A percentile compares a stretch with the other conserved stretches of the same genome.
Conservation (phyloP, 1,140 invertebrate species). For the Drosophila nigromelanica region DNA sequence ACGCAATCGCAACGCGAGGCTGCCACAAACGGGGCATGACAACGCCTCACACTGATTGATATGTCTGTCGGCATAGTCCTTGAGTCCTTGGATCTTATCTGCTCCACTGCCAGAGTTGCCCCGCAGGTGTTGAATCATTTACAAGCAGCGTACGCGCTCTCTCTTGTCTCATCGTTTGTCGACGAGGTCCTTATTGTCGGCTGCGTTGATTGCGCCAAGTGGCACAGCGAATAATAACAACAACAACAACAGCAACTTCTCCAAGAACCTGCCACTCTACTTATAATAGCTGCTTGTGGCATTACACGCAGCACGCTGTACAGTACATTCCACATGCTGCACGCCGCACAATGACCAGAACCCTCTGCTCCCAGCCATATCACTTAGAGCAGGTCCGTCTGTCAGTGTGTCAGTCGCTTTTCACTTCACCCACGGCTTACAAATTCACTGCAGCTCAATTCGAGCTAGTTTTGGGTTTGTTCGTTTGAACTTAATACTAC, state of each 20-base stretch:
- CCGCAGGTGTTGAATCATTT: slow-evolving; percentile 80
- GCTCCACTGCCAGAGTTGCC: slow-evolving; percentile 33
- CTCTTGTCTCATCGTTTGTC: slow-evolving; percentile 18
- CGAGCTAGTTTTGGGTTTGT: no score
- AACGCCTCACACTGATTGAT: slow-evolving; percentile 64
- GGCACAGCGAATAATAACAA: slow-evolving; percentile 20
- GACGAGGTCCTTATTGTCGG: slow-evolving; percentile 45
- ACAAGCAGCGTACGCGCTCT: slow-evolving; percentile 38
- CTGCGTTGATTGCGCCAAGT: slow-evolving; percentile 61
- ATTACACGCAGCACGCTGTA: slow-evolving; percentile 24
- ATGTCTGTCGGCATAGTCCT: slow-evolving; percentile 56
- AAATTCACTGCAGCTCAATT: background rate
- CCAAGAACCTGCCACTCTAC: slow-evolving; percentile 43
- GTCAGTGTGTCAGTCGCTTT: background rate
- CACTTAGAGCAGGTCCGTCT: slow-evolving; percentile 50
- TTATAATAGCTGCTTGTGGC: slow-evolving; percentile 69
- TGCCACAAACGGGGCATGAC: slow-evolving; percentile 30
- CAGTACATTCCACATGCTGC: background rate
- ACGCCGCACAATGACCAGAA: slow-evolving; percentile 6
- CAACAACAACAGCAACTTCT: slow-evolving; percentile 20
- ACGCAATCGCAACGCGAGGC: background rate
- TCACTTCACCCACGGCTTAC: background rate
- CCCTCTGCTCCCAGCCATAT: slow-evolving; percentile 41
- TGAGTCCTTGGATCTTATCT: slow-evolving; percentile 58
- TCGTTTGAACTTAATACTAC: no score